These are phyloP conservation scores for Latrodectus hesperus DNA, from an alignment of 2,888 invertebrate genomes.

Conservation along the genomic window DNA sequence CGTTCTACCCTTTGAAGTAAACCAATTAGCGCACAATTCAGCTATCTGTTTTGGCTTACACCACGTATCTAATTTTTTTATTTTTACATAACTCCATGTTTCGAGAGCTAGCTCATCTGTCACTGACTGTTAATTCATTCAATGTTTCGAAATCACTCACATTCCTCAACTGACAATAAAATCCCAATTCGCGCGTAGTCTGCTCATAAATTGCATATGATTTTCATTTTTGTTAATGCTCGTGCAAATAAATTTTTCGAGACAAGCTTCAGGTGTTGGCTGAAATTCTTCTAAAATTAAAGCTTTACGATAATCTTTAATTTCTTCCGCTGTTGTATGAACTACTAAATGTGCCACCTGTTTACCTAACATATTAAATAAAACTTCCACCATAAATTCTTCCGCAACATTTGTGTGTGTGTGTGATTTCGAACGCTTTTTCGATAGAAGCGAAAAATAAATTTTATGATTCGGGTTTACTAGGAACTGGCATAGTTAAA, in stretches of 20 bases:
- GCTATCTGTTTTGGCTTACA: background rate
- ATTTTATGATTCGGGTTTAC: slow-evolving; percentile 16
- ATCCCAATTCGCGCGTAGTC: background rate
- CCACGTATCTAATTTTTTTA: slow-evolving; percentile 18
- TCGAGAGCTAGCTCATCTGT: background rate
- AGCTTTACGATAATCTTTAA: slow-evolving; percentile 11
- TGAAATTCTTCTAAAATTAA: slow-evolving; percentile 16
- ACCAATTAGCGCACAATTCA: slow-evolving; percentile 16
- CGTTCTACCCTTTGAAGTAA: background rate
- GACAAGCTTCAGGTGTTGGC: slow-evolving; percentile 9
- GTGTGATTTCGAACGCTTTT: slow-evolving; percentile 22
- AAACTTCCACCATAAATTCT: slow-evolving; percentile 21
- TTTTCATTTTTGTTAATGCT: background rate
- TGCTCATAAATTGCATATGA: slow-evolving; percentile 16
- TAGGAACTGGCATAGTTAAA: slow-evolving; percentile 13
- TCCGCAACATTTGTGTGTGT: slow-evolving; percentile 7
- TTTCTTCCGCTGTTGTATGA: background rate
- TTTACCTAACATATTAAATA: slow-evolving; percentile 17
- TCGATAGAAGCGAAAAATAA: slow-evolving; percentile 16
- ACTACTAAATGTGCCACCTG: background rate
- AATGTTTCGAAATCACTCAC: slow-evolving; percentile 26
- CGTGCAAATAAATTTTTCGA: slow-evolving; percentile 3
- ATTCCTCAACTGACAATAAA: slow-evolving; percentile 10
- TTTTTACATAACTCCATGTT: background rate
- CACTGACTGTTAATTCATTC: slow-evolving; percentile 8